Conservation (phyloP, 2,113 vertebrate species). For the Beaufortia kweichowensis region DNA sequence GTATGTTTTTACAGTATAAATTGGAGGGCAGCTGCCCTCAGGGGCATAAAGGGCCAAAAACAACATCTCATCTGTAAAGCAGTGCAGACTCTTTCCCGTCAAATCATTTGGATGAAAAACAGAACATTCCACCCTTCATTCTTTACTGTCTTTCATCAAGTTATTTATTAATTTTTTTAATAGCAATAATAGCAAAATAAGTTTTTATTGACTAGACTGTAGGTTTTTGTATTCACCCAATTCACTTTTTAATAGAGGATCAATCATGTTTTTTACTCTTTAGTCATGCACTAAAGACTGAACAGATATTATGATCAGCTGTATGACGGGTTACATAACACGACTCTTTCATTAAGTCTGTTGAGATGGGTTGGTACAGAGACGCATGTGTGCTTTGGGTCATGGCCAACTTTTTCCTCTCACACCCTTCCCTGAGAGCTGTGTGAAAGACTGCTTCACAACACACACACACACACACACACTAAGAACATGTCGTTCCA, state of each 20-base stretch:
- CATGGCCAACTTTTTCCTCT: not conserved
- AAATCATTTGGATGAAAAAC: too few relatives aligned
- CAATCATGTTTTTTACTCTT: not conserved
- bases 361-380: not conserved
- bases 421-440: conserved; percentile 21
- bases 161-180: too few relatives aligned
- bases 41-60: too few relatives aligned
- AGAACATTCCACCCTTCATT: too few relatives aligned
- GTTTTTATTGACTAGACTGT: too few relatives aligned
- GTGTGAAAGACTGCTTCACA: not conserved
- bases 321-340: not conserved
- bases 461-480: not conserved
- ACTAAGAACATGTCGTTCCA: not conserved
- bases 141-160: too few relatives aligned
- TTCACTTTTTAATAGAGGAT: not conserved
- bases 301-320: not conserved
- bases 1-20: too few relatives aligned
- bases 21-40: too few relatives aligned
- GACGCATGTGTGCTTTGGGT: conserved; percentile 16
- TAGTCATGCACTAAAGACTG: not conserved
- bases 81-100: too few relatives aligned
- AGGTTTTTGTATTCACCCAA: not conserved
- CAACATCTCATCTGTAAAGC: too few relatives aligned
- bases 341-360: too few relatives aligned
- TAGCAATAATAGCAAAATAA: too few relatives aligned